phyloP scores from a whole-genome alignment of 2,888 invertebrate species.

The Campoplex nolae region DNA sequence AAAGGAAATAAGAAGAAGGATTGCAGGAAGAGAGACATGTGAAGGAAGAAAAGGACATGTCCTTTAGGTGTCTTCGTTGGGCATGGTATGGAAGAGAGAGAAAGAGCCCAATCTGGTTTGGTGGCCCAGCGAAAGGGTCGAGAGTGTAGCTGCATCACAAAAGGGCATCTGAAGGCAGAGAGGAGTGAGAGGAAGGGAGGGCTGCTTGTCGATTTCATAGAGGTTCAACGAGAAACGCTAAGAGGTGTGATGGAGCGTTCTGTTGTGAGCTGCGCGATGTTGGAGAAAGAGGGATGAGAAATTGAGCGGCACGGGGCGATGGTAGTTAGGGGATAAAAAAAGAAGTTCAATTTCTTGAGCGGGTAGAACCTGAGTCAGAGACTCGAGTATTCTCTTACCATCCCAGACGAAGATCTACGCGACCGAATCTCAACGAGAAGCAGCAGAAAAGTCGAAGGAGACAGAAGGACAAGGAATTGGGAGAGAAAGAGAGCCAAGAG shows the following conservation, averaged over 20 bases:
- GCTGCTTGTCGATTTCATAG: slow-evolving; percentile 45
- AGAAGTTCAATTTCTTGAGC: slow-evolving; percentile 38
- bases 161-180: slow-evolving; percentile 40
- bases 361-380: slow-evolving; percentile 37
- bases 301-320: not conserved
- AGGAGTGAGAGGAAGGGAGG: slow-evolving; percentile 6
- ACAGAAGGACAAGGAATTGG: slow-evolving; percentile 46
- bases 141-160: slow-evolving; percentile 42
- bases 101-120: slow-evolving; percentile 32
- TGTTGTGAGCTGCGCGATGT: slow-evolving; percentile 48
- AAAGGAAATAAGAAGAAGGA: not conserved
- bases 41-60: slow-evolving; percentile 1
- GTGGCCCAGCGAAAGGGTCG: slow-evolving; percentile 24
- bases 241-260: slow-evolving; percentile 66
- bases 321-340: slow-evolving; percentile 38
- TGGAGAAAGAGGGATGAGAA: not conserved
- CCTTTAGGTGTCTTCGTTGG: no score
- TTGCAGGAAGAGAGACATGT: slow-evolving; percentile 4
- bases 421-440: slow-evolving; percentile 36
- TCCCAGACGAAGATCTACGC: slow-evolving; percentile 35
- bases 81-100: slow-evolving; percentile 37
- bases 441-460: slow-evolving; percentile 39
- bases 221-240: slow-evolving; percentile 64
- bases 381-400: slow-evolving; percentile 25
- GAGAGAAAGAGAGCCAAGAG: slow-evolving; percentile 70